Evolutionary conservation across 2,113 vertebrate genomes (phyloP), one percentile per base, ranked within the genome.

Genomic region (Amia ocellicauda): DNA sequence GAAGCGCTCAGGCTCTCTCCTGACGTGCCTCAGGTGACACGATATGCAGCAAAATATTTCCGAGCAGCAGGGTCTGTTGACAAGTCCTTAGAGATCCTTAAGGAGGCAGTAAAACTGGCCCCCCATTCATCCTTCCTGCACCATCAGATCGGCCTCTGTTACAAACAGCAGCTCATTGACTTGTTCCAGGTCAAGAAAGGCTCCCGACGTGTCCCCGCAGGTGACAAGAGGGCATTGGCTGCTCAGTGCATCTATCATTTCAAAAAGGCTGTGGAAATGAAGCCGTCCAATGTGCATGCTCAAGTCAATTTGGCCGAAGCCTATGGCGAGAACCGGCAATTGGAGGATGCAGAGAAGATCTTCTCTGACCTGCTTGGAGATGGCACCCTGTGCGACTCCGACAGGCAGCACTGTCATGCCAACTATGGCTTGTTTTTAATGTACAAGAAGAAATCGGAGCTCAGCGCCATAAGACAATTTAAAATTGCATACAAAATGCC

Each of bases 91-190:
- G 54, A 26, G 5, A 5, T 74, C 17, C 53, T 75, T 14, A 55
- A 65, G 29, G 71, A 36, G 52, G 70, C 60, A 3, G 24, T 71
- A 31, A 58, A 75, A 14, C 51, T 43, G 10, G 49, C 43, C 3
- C 63, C 72, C 11, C 51, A 64, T 17, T 69, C 70, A 1, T 31
- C 64, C 3, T 78, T 79, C 31, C 64, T 82, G 54, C 72, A 79
- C n/a, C 74, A 79, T 56, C 80, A 78, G 45, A 69, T 78, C 0
- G 77, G 71, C 3, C 60, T 75, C 17, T 82, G 77, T 59, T 73
- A 78, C 62, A 78, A 73, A 57, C 45, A 17, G 17, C 51, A 61
- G 26, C 43, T 70, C 19, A 22, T 40, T 22, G 13, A 49, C 14
- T 55, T 64, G 62, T 43, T 41, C 4, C 13, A 52, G 24, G 19